A percentile compares a stretch with the other conserved stretches of the same genome.
Conservation (phyloP, 1,140 invertebrate species). For the Drosophila sp. region DNA sequence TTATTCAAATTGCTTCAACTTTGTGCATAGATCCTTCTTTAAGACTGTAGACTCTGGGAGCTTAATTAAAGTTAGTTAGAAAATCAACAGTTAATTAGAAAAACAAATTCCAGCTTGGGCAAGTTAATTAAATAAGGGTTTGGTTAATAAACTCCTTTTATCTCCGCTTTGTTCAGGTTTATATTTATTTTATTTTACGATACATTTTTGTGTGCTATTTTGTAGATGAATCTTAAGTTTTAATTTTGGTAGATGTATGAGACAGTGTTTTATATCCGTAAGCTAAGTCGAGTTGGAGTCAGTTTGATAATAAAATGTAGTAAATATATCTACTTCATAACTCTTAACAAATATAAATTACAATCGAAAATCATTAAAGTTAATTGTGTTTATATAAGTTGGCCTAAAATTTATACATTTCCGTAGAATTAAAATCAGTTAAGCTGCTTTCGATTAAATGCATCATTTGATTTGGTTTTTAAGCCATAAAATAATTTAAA, state of each 20-base stretch:
- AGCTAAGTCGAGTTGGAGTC: neutral
- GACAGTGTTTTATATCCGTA: too few species aligned
- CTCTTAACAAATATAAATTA: neutral
- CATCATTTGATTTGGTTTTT: conserved; percentile 49
- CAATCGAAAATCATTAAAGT: neutral
- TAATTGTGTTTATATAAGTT: conserved; percentile 22
- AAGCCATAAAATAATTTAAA: conserved; percentile 67
- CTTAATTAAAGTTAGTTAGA: conserved; percentile 25
- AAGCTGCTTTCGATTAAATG: conserved; percentile 39
- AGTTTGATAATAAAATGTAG: neutral
- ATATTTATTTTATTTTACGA: neutral
- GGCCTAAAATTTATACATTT: conserved; percentile 1
- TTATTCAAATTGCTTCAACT: neutral
- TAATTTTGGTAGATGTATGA: too few species aligned
- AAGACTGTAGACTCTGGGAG: too few species aligned
- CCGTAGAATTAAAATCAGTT: conserved; percentile 23
- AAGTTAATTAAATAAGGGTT: neutral
- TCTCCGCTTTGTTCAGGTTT: neutral
- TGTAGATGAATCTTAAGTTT: too few species aligned
- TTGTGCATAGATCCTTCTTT: too few species aligned
- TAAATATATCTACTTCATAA: neutral
- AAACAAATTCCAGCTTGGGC: conserved; percentile 14
- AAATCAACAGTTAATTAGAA: conserved; percentile 15
- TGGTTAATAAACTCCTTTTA: conserved; percentile 17
- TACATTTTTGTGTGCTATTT: too few species aligned